Evolutionary conservation across 2,888 invertebrate genomes (phyloP).

Genomic region (Nyleta sp.): DNA sequence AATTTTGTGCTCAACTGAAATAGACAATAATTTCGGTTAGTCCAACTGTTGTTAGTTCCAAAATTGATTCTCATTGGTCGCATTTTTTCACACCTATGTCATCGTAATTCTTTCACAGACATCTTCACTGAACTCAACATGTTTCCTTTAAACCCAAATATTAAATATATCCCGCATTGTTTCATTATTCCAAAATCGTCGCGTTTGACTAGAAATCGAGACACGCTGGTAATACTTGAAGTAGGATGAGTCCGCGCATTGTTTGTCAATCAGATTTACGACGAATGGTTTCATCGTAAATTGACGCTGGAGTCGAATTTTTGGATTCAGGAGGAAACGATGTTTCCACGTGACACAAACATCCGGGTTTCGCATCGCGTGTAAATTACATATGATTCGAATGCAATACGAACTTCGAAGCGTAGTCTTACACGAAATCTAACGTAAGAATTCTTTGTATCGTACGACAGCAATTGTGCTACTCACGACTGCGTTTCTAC

Average conservation of each 20-base stretch:
- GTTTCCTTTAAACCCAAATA: constrained; percentile 5
- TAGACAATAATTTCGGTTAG: too few relatives aligned
- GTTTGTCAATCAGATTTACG: too few relatives aligned
- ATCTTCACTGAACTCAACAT: constrained; percentile 1
- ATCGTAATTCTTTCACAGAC: background rate
- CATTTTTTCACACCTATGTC: constrained; percentile 24
- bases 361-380: constrained; percentile 28
- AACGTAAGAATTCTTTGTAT: constrained; percentile 15
- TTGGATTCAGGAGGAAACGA: too few relatives aligned
- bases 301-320: too few relatives aligned
- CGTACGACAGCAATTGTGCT: constrained; percentile 16
- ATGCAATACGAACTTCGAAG: constrained; percentile 26
- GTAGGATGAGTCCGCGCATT: too few relatives aligned
- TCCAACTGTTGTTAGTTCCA: too few relatives aligned
- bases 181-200: background rate
- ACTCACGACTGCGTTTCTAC: constrained; percentile 39
- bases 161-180: constrained; percentile 7
- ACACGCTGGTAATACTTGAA: background rate
- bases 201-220: constrained; percentile 3
- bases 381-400: constrained; percentile 35
- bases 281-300: too few relatives aligned
- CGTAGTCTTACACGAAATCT: constrained; percentile 9
- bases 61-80: background rate
- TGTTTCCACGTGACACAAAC: too few relatives aligned
- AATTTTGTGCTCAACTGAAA: too few relatives aligned